Evolutionary conservation across 1,140 invertebrate species (phyloP), one percentile per base, ranked within the genome.

Genomic region (Gonatopus flavifemur): DNA sequence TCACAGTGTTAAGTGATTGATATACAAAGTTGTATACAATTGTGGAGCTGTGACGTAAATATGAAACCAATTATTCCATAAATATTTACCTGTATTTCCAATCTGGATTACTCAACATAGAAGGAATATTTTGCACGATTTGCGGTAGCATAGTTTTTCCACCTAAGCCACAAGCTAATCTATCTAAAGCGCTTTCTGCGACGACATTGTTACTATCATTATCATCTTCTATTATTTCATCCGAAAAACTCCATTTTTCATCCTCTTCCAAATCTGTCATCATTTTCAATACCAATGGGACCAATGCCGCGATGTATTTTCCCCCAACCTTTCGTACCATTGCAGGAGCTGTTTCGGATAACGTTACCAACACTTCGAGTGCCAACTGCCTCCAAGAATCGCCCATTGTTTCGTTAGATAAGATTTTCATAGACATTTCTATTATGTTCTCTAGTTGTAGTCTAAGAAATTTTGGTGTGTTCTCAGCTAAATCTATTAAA

Each of bases 211-310:
- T 97, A 58, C 91, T 92, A 55, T 90, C 88, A 49, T 83, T 87
- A 57, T 90, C 87, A 42, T 91, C 88, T 41, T 88, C 84, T 41
- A 83, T 77, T 36, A 88, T 82, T 66, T 86, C 83, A 66, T 87
- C 86, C 13, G 76, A 75, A 12, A 81, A 70, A 37, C 84, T 81
- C 88, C 90, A 92, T 25, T 89, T 87, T 21, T 87, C 83, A 57
- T 96, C 92, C 16, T 98, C 95, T 21, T 98, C 96, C 31, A 99
- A 76, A 66, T 98, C 94, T 9, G 95, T 93, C 96, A 99, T 98
- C 88, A 98, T 91, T 67, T 89, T 86, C 33, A 99, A 77, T 43
- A 97, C 84, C 44, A 93, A 80, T 0, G 90, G 88, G 13, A 97
- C 88, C 55, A 93, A 75, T 13, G 83, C 72, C 25, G 84, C 81